Base-by-base conservation (phyloP, 2,113 vertebrate genomes). In the Corythaixoides concolor region DNA sequence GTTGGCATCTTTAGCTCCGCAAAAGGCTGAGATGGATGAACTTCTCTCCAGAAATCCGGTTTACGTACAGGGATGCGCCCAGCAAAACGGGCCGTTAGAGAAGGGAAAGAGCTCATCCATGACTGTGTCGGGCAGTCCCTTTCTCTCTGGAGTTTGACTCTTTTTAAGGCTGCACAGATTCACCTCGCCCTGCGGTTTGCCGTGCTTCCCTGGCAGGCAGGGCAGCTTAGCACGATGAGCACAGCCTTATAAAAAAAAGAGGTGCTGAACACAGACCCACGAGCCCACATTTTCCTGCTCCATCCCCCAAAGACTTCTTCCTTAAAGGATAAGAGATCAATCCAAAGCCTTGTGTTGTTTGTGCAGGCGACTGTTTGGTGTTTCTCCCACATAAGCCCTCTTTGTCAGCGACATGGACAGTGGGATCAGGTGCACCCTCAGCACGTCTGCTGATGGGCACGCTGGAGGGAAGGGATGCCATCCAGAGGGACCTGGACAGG, bases 161-260 rank as follows among this genome's bases (percentile, higher is more conserved):
- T 84, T 94, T 90, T 56, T 69, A 53, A 74, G 50, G 52, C 85
- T 67, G 52, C 73, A 58, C 35, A 84, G 68, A 85, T 90, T 78
- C 90, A 89, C 94, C 74, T 94, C 67, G 96, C 43, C 15, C 49
- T 90, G 85, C 58, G 78, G 52, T 85, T 84, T 85, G 59, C 87
- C 79, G 37, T 64, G 45, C 85, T 73, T 79, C 78, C 56, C 95
- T 94, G 93, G 85, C 89, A 95, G 90, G 84, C 90, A 88, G 85
- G 91, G 85, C 78, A 93, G 88, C 78, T 91, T 67, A 96, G 81
- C 85, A 91, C 6, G 3, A 94, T 64, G 60, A 92, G 73, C 35
- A 49, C n/a, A 59, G 74, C 82, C 41, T 70, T 88, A 11, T 32
- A 90, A 90, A 90, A 84, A 81, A 77, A 96, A 89, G 80, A 91